Evolutionary conservation across 2,797 vertebrate genomes (phyloP).

Genomic region (Rhinella marina): DNA sequence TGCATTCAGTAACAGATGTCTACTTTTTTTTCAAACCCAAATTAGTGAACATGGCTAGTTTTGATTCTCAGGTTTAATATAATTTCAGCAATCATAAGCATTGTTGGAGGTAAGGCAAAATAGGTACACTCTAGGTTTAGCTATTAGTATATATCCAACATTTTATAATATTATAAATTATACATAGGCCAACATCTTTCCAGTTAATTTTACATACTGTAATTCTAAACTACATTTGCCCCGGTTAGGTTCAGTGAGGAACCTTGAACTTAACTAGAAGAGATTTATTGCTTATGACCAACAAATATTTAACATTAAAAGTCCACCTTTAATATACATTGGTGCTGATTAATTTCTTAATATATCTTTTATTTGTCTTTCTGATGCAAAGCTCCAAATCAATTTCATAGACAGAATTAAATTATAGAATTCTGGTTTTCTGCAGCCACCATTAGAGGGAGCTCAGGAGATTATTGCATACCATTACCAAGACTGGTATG

Average conservation of each 20-base stretch:
- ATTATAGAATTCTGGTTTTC: no score
- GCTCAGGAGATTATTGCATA: no score
- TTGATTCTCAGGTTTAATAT: neutral
- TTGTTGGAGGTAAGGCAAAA: neutral
- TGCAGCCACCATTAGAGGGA: no score
- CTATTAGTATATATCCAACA: neutral
- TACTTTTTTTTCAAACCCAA: neutral
- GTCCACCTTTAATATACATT: neutral
- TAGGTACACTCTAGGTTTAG: neutral
- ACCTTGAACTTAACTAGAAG: no score
- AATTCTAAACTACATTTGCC: no score
- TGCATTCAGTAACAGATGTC: conserved; percentile 79
- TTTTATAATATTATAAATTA: no score
- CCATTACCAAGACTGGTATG: no score
- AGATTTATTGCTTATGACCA: no score
- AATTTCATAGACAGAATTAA: no score
- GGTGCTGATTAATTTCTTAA: neutral
- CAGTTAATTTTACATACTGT: no score
- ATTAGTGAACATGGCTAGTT: neutral
- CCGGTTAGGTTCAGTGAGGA: no score
- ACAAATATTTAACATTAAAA: neutral
- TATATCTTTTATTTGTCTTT: neutral
- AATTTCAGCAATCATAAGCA: neutral
- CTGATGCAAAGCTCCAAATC: neutral
- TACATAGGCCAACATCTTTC: no score